Evolutionary conservation across 2,888 invertebrate genomes (phyloP), one percentile per base, ranked within the genome.

Genomic region (Agonum fuliginosum): DNA sequence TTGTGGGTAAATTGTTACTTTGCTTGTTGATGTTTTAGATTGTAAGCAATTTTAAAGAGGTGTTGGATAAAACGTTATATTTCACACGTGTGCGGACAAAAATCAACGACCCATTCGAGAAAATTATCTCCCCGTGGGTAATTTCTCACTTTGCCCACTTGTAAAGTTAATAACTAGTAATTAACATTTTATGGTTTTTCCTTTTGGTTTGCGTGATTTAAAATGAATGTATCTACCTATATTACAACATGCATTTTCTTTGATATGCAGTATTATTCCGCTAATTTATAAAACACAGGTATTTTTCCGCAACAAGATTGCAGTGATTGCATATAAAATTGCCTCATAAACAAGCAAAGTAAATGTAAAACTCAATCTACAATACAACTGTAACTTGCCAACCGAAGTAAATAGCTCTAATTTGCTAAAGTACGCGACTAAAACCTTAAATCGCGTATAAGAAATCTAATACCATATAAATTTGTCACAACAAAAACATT

Each of bases 321-420:
- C 54, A 58, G 24, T 27, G 27, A 58, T 58, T 58, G 27, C 54
- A 58, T 58, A 24, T 24, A 27, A 24, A 58, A 58, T 24, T 30
- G 24, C n/a, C 1, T 24, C n/a, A 24, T 58, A 58, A 58, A 58
- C 54, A 12, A 58, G 24, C 5, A 24, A 2, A 27, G 14, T 24
- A 58, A 24, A 2, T 14, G 14, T 24, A 58, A 24, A 12, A 12
- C 24, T 24, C 24, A 58, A 58, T n/a, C 20, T 24, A 24, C 54
- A 58, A 27, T 27, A 58, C 12, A 58, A 58, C 12, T 58, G 19
- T 20, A 48, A 20, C 48, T n/a, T 58, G 20, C 6, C 54, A 24
- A 14, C 14, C 27, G 27, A 58, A 12, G 54, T 27, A 58, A 27
- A 58, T 58, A 27, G 14, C 54, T 58, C 54, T 58, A n/a, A 58